Evolutionary conservation across 1,140 invertebrate genomes (phyloP).

Genomic region (Pinna nobilis): DNA sequence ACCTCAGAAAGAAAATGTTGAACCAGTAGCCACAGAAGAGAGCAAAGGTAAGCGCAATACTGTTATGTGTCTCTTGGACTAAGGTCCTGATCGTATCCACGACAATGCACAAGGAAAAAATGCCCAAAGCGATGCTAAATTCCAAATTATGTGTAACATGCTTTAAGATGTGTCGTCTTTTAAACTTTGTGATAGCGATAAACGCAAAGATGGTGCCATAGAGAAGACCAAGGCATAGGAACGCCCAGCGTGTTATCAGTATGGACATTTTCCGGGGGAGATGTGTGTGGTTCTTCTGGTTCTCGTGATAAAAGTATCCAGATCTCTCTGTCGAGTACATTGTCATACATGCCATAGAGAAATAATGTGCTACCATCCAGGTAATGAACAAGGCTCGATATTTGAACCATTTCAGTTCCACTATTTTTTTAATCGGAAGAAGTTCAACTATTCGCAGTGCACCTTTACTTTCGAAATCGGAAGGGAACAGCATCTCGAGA

Average conservation of each 20-base stretch:
- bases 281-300: background rate
- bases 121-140: slow-evolving; percentile 47
- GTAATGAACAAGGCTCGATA: slow-evolving; percentile 39
- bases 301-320: background rate
- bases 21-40: slow-evolving; percentile 55
- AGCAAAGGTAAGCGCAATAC: slow-evolving; percentile 39
- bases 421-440: slow-evolving; percentile 38
- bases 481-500: slow-evolving; percentile 47
- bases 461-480: slow-evolving; percentile 14
- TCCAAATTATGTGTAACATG: slow-evolving; percentile 48
- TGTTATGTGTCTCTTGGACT: slow-evolving; percentile 5
- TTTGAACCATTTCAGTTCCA: slow-evolving; percentile 45
- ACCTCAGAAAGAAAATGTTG: slow-evolving; percentile 47
- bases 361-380: slow-evolving; percentile 43
- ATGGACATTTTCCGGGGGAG: background rate
- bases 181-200: slow-evolving; percentile 26
- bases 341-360: slow-evolving; percentile 41
- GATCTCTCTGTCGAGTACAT: slow-evolving; percentile 25
- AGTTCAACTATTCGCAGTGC: slow-evolving; percentile 46
- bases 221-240: slow-evolving; percentile 23
- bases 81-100: slow-evolving; percentile 44
- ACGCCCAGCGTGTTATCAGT: slow-evolving; percentile 11
- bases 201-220: slow-evolving; percentile 24
- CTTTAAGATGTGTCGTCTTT: slow-evolving; percentile 3
- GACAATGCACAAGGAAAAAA: slow-evolving; percentile 47